Percentiles rank a stretch among this genome's conserved stretches.
phyloP scores from a whole-genome alignment of 2,113 vertebrate genomes.

The Pteronura brasiliensis region DNA sequence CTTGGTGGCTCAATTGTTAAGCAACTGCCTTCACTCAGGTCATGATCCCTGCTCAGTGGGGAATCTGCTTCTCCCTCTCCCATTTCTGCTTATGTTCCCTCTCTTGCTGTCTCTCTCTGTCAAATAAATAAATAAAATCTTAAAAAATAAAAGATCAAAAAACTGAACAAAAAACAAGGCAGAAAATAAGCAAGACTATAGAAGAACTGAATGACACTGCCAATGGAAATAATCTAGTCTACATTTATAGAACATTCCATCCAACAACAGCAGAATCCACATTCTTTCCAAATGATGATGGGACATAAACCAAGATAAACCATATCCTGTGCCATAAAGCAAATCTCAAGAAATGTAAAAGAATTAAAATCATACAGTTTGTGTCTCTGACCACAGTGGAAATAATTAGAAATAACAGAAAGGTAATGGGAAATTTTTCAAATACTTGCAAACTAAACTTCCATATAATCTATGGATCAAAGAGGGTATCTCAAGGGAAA shows the following conservation, averaged over 20 bases:
- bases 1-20: no score
- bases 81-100: no score
- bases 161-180: neutral
- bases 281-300: neutral
- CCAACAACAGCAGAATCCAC: neutral
- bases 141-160: neutral
- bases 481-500: neutral
- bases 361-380: neutral
- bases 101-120: no score
- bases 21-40: no score
- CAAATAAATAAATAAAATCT: no score
- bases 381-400: neutral
- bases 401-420: slow-evolving; percentile 18
- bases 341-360: slow-evolving; percentile 2
- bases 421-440: neutral
- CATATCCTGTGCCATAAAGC: neutral
- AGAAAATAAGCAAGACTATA: neutral
- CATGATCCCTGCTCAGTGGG: no score
- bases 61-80: no score
- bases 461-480: neutral
- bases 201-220: neutral
- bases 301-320: neutral
- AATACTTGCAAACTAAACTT: neutral
- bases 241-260: neutral
- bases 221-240: neutral